Evolutionary conservation across 2,888 invertebrate species (phyloP).

Genomic region (Spisula subtruncata): DNA sequence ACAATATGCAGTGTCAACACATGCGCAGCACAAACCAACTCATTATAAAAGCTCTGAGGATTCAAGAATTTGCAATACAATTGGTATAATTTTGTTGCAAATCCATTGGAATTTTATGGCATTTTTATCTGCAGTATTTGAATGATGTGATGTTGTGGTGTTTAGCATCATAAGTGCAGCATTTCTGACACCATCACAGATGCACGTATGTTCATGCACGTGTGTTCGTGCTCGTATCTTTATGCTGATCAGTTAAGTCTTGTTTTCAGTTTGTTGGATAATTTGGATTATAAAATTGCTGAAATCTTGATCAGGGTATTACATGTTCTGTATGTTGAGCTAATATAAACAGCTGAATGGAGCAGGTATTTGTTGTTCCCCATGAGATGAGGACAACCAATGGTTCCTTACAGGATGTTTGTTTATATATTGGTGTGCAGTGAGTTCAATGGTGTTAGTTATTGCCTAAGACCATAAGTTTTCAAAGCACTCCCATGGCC

Average conservation of each 20-base stretch:
- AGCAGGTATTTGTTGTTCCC: neutral
- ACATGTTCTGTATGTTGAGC: neutral
- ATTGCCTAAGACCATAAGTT: too few species aligned
- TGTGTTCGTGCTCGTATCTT: neutral
- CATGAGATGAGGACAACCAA: too few species aligned
- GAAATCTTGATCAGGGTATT: neutral
- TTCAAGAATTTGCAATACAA: neutral
- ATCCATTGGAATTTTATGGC: neutral
- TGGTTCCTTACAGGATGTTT: too few species aligned
- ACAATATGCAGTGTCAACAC: too few species aligned
- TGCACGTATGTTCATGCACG: too few species aligned
- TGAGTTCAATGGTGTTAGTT: too few species aligned
- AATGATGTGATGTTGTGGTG: neutral
- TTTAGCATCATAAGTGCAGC: neutral
- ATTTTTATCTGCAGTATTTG: slow-evolving; percentile 2
- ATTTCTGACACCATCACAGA: slow-evolving; percentile 5
- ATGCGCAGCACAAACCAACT: too few species aligned
- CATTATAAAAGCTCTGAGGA: neutral
- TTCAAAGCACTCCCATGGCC: too few species aligned
- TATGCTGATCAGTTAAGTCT: slow-evolving; percentile 5
- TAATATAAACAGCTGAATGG: neutral
- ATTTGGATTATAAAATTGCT: slow-evolving; percentile 21
- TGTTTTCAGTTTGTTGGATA: slow-evolving; percentile 2
- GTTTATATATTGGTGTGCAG: too few species aligned
- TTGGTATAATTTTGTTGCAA: neutral